Conservation (phyloP, 2,888 invertebrate species). For the Branchinecta sandiegonensis region DNA sequence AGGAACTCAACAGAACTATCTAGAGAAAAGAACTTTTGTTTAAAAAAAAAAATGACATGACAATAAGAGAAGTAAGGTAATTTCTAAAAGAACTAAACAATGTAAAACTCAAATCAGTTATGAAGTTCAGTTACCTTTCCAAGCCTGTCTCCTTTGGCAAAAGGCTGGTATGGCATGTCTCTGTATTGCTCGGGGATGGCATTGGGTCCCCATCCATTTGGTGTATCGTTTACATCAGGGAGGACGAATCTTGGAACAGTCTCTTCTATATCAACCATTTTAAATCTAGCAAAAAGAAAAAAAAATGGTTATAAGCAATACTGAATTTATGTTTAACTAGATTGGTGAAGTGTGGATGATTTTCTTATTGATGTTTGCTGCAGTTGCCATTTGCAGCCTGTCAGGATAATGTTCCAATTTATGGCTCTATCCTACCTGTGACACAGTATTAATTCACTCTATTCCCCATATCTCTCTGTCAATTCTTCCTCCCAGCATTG, state of each 20-base stretch:
- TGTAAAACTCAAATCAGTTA: slow-evolving; percentile 11
- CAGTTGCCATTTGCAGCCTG: no score
- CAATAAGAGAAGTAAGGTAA: slow-evolving; percentile 11
- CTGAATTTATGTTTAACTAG: no score
- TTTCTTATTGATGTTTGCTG: no score
- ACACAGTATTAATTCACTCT: no score
- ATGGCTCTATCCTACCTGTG: no score
- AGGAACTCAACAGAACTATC: slow-evolving; percentile 60
- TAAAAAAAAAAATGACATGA: neutral
- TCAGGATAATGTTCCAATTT: no score
- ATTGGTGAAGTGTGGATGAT: no score
- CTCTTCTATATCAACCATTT: neutral
- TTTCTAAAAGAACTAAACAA: slow-evolving; percentile 9
- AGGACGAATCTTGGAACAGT: slow-evolving; percentile 45
- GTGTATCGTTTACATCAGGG: slow-evolving; percentile 65
- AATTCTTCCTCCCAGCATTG: no score
- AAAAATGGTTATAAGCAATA: no score
- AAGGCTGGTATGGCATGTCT: slow-evolving; percentile 97
- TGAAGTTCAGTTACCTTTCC: slow-evolving; percentile 58
- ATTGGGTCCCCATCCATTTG: slow-evolving; percentile 92
- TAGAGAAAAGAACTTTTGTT: neutral
- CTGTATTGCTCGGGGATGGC: slow-evolving; percentile 83
- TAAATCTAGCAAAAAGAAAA: no score
- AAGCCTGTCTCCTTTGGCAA: slow-evolving; percentile 92
- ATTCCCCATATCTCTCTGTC: no score